phyloP scores from a whole-genome alignment of 1,140 invertebrate genomes.

The Schlechtendalia chinensis region DNA sequence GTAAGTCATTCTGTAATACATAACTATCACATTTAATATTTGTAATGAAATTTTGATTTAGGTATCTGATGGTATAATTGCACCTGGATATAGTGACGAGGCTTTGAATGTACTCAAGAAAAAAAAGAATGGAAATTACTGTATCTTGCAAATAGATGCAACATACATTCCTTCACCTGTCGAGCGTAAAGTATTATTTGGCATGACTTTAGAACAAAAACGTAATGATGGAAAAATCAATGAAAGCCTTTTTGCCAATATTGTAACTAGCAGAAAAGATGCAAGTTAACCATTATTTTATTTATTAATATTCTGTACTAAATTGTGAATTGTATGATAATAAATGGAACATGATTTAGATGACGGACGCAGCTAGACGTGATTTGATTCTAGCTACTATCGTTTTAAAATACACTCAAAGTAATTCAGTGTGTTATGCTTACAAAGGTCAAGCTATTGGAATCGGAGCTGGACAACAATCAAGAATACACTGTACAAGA shows the following conservation, averaged over 20 bases:
- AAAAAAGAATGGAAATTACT: conserved; percentile 93
- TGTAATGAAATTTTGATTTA: conserved; percentile 34
- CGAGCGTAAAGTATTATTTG: conserved; percentile 87
- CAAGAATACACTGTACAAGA: conserved; percentile 94
- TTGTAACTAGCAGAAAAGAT: conserved; percentile 73
- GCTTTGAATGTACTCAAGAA: conserved; percentile 88
- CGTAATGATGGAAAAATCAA: conserved; percentile 88
- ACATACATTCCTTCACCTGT: conserved; percentile 75
- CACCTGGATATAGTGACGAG: conserved; percentile 71
- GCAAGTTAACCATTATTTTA: conserved; percentile 55
- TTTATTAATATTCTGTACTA: neutral
- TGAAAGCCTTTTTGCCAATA: conserved; percentile 74
- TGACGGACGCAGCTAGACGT: conserved; percentile 74
- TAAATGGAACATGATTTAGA: conserved; percentile 55
- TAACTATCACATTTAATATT: neutral
- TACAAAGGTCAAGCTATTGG: conserved; percentile 91
- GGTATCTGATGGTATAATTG: conserved; percentile 96
- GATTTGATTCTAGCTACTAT: conserved; percentile 96
- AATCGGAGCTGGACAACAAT: conserved; percentile 97
- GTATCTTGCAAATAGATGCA: conserved; percentile 90
- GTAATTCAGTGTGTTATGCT: conserved; percentile 93
- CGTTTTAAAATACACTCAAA: conserved; percentile 96
- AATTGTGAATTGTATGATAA: neutral
- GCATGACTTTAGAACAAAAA: conserved; percentile 86
- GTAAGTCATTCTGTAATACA: conserved; percentile 54